These are phyloP conservation scores for Cavia aperea DNA, from an alignment of 2,113 vertebrate species.

Conservation along the genomic window DNA sequence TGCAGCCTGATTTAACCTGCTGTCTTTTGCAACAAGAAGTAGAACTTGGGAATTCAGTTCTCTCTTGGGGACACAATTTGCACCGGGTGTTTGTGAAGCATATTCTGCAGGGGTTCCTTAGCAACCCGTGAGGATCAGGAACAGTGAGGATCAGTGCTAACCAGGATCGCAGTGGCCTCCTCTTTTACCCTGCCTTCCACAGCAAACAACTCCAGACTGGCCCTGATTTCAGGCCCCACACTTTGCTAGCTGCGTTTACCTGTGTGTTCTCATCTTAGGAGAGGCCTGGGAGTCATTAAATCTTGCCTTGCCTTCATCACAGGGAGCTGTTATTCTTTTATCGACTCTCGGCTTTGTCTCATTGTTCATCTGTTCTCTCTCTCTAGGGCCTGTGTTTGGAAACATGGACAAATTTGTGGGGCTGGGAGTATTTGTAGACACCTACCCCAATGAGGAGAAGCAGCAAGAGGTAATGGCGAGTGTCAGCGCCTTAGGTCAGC, in stretches of 20 bases:
- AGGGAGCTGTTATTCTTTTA: conserved; percentile 47
- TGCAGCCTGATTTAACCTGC: conserved; percentile 46
- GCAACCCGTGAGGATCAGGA: conserved; percentile 32
- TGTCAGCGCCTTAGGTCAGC: conserved; percentile 52
- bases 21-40: conserved; percentile 46
- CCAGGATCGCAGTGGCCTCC: background rate
- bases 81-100: conserved; percentile 46
- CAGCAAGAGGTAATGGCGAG: conserved; percentile 87
- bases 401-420: conserved; percentile 95
- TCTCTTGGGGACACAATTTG: conserved; percentile 41
- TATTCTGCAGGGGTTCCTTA: conserved; percentile 40
- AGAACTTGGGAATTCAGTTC: conserved; percentile 56
- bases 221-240: background rate
- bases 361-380: conserved; percentile 67
- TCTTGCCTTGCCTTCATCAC: conserved; percentile 37
- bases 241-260: background rate
- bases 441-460: conserved; percentile 98
- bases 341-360: conserved; percentile 56
- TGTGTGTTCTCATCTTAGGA: conserved; percentile 40
- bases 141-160: background rate
- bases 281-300: conserved; percentile 10
- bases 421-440: conserved; percentile 95
- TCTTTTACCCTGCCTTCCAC: conserved; percentile 25
- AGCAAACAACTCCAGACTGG: background rate
- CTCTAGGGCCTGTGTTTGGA: conserved; percentile 93